Evolutionary conservation across 2,797 vertebrate genomes (phyloP), one percentile per base, ranked within the genome.

Genomic region (Neoniphon sammara): DNA sequence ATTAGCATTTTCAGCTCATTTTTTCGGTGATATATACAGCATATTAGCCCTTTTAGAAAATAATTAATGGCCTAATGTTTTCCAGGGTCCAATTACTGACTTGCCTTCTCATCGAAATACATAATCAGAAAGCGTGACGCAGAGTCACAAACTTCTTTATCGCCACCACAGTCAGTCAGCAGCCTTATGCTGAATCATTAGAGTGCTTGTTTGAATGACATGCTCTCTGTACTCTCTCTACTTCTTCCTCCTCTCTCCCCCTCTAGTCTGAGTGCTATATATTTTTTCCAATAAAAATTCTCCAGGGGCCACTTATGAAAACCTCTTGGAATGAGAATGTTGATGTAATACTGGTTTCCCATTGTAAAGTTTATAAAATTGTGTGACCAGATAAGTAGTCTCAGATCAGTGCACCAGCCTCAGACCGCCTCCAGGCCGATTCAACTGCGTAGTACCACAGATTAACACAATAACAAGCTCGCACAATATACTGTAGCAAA

Each of bases 1-100:
- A 89, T 92, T 91, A 82, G 75, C 88, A 90, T 91, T 84, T 87
- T 11, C 53, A 64, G 62, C 73, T 76, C 60, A 17, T 81, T 79
- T 87, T 72, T 30, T 54, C 64, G 56, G 46, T 66, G 70, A 82
- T 81, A 73, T 66, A 36, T 72, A 46, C 71, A 78, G 72, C 34
- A 18, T 55, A 56, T 42, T 58, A 73, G 69, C 64, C 60, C 58
- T 80, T 80, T 87, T 76, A 69, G 54, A 69, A 72, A 82, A 87
- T 87, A 82, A 87, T 89, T 77, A 90, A 90, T 72, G 63, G 66
- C 65, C 70, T 79, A 87, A 88, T 90, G 81, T 86, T 88, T 84
- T 86, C 57, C 54, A 75, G 69, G 70, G 50, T 81, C 75, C 70
- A 85, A 84, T 91, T 87, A 90, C 55, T 59, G 73, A 42, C 61